These are phyloP conservation scores for Cyrtorhinus lividipennis DNA, from an alignment of 1,140 invertebrate genomes.

Conservation along the genomic window DNA sequence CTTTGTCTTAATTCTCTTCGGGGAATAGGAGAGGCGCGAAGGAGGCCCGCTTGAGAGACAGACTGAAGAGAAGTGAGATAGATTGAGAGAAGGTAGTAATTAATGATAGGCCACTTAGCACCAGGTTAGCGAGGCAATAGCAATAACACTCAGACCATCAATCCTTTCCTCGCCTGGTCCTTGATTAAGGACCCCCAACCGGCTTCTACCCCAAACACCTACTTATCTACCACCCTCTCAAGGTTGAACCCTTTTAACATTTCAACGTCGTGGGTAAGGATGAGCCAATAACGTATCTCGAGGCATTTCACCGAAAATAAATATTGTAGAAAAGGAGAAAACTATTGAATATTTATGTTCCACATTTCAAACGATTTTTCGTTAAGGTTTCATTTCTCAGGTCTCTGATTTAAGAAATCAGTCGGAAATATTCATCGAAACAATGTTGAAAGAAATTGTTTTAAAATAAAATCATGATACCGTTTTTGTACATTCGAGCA, in stretches of 20 bases:
- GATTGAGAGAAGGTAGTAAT: slow-evolving; percentile 16
- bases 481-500: too few species aligned
- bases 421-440: too few species aligned
- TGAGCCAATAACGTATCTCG: too few species aligned
- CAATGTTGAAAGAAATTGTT: too few species aligned
- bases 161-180: slow-evolving; percentile 17
- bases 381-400: too few species aligned
- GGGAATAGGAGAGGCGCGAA: slow-evolving; percentile 3
- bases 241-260: neutral
- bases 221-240: slow-evolving; percentile 12
- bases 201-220: slow-evolving; percentile 13
- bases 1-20: slow-evolving; percentile 19
- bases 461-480: too few species aligned
- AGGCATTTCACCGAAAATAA: too few species aligned
- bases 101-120: slow-evolving; percentile 17
- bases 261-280: too few species aligned
- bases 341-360: too few species aligned
- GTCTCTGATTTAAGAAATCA: too few species aligned
- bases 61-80: slow-evolving; percentile 16
- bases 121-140: slow-evolving; percentile 18
- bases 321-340: too few species aligned
- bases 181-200: slow-evolving; percentile 14
- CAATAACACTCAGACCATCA: slow-evolving; percentile 18
- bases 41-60: neutral
- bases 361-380: too few species aligned